Base-by-base conservation (phyloP, 2,113 vertebrate genomes). In the Lamprotornis superbus region DNA sequence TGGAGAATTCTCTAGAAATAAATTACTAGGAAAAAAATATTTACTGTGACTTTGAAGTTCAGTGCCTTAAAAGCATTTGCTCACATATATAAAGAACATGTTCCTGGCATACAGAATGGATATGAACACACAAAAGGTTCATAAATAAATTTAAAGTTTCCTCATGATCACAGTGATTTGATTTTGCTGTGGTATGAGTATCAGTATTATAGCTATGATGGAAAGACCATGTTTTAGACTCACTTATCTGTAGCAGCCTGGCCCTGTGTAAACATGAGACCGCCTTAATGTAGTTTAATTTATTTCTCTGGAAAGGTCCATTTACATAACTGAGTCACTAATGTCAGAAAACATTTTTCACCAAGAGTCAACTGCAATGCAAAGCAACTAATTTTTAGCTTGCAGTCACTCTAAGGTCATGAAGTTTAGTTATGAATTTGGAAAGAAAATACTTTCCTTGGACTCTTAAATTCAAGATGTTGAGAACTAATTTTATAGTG, bases 341-440 rank as follows among this genome's bases (percentile, higher is more conserved):
- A 75, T 27, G 35, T 60, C 55, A 86, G 44, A 64, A 84, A 55
- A 75, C 3, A 79, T 71, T 95, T 87, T 82, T 93, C 40, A 87
- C 57, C 25, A 76, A 8, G 49, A 75, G 30, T 39, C 46, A 91
- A 73, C 42, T 61, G 31, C 40, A 91, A 47, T 57, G 65, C 57
- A 87, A 94, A 95, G 53, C 20, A 93, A 86, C 60, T 93, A 11
- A 87, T 91, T 90, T 95, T 92, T 94, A 91, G 33, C 47, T 97
- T 89, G 33, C 39, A 92, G 68, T 93, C 49, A 70, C 50, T 73
- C n/a, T 59, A 60, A 95, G 93, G 94, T 95, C 59, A 95, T 90
- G 82, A 80, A 77, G 31, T 93, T 74, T 96, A 97, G 95, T 97
- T 84, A 91, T 17, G 15, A 63, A 81, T 80, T 95, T 94, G 67